phyloP scores from a whole-genome alignment of 1,140 invertebrate species.

The Saccostrea cuccullata region DNA sequence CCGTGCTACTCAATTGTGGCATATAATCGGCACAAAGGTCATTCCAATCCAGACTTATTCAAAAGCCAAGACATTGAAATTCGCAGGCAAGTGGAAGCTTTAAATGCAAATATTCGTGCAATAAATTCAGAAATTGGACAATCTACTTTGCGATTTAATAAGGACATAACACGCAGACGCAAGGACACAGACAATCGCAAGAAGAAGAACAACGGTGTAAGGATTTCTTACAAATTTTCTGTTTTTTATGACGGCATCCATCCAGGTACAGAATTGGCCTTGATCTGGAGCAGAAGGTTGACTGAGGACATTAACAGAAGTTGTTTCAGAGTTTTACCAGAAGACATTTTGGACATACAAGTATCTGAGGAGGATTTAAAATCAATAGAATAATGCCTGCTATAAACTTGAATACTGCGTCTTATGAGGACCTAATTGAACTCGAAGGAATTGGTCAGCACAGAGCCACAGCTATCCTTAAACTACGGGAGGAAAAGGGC shows the following conservation, averaged over 20 bases:
- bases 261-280: not conserved
- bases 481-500: not conserved
- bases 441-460: conserved; percentile 14
- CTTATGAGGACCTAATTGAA: conserved; percentile 3
- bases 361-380: conserved; percentile 3
- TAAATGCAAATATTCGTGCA: not conserved
- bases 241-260: not conserved
- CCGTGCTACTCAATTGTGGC: not conserved
- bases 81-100: not conserved
- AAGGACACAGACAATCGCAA: not conserved
- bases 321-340: conserved; percentile 3
- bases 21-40: conserved; percentile 1
- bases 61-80: conserved; percentile 7
- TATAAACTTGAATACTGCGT: not conserved
- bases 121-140: conserved; percentile 16
- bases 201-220: conserved; percentile 13
- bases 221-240: conserved; percentile 4
- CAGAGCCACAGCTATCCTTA: not conserved
- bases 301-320: conserved; percentile 3
- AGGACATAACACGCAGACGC: not conserved
- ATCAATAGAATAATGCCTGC: conserved; percentile 7
- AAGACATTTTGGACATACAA: conserved; percentile 4
- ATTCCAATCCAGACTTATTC: no score
- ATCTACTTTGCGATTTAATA: not conserved
- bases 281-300: conserved; percentile 7